These are phyloP conservation scores for Cremastinae sp. DNA, from an alignment of 2,888 invertebrate genomes.

Conservation along the genomic window DNA sequence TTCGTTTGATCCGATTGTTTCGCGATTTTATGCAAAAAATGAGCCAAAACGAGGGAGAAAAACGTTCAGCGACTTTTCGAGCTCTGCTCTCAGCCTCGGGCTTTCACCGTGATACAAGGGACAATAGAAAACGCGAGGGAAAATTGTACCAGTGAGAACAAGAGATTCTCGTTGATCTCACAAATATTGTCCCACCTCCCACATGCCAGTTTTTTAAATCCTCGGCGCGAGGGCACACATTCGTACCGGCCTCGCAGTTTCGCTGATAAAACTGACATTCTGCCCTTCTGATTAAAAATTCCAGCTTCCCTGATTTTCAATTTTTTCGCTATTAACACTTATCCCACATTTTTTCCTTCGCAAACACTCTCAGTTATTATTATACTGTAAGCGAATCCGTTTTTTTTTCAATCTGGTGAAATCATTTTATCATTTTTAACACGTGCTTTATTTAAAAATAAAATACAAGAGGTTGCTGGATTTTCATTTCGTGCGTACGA, in stretches of 20 bases:
- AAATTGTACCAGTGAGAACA: constrained; percentile 5
- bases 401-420: too few species aligned
- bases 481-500: constrained; percentile 11
- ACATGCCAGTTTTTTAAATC: constrained; percentile 22
- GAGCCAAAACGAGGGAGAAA: constrained; percentile 1
- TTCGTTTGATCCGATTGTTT: constrained; percentile 26
- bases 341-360: too few species aligned
- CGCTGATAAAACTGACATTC: constrained; percentile 26
- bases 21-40: constrained; percentile 26
- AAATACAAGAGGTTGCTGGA: too few species aligned
- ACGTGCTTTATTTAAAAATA: too few species aligned
- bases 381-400: too few species aligned
- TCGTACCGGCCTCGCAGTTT: neutral
- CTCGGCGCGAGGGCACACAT: constrained; percentile 28
- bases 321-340: too few species aligned
- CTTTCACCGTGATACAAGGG: constrained; percentile 1
- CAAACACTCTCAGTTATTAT: too few species aligned
- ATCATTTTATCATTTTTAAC: too few species aligned
- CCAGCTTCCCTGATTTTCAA: too few species aligned
- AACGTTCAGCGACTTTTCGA: constrained; percentile 19
- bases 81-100: constrained; percentile 31
- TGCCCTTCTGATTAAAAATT: constrained; percentile 10
- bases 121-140: constrained; percentile 30
- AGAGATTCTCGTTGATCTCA: constrained; percentile 24
- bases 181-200: constrained; percentile 50